Evolutionary conservation across 2,113 vertebrate species (phyloP).

Genomic region (Xenopus laevis): DNA sequence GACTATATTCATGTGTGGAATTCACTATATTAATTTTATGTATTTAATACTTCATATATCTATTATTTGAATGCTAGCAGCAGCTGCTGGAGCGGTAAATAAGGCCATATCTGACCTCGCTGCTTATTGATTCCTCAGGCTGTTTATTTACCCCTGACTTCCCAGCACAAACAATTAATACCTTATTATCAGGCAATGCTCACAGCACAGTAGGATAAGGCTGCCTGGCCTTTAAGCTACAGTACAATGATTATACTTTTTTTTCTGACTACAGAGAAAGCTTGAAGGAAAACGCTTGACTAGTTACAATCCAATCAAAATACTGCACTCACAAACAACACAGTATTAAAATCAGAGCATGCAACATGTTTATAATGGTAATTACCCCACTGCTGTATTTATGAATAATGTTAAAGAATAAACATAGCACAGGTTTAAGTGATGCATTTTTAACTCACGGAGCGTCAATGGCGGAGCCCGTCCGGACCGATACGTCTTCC

Average conservation of each 20-base stretch:
- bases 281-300: not conserved
- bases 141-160: conserved; percentile 41
- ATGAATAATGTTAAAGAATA: not conserved
- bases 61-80: conserved; percentile 20
- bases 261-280: not conserved
- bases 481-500: too few species aligned
- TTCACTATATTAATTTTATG: not conserved
- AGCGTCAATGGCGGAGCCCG: too few species aligned
- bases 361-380: not conserved
- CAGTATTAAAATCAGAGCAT: not conserved
- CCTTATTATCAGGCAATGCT: conserved; percentile 27
- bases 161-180: conserved; percentile 39
- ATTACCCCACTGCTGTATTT: not conserved
- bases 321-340: not conserved
- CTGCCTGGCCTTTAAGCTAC: not conserved
- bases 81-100: conserved; percentile 35
- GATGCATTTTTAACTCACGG: too few species aligned
- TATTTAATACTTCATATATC: conserved; percentile 33
- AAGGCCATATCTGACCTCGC: conserved; percentile 33
- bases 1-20: not conserved
- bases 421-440: not conserved
- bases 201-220: not conserved
- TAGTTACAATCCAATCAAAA: not conserved
- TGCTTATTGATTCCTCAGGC: conserved; percentile 36
- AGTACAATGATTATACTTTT: not conserved